Evolutionary conservation across 2,113 vertebrate species (phyloP), one percentile per base, ranked within the genome.

Genomic region (Tragelaphus scriptus): DNA sequence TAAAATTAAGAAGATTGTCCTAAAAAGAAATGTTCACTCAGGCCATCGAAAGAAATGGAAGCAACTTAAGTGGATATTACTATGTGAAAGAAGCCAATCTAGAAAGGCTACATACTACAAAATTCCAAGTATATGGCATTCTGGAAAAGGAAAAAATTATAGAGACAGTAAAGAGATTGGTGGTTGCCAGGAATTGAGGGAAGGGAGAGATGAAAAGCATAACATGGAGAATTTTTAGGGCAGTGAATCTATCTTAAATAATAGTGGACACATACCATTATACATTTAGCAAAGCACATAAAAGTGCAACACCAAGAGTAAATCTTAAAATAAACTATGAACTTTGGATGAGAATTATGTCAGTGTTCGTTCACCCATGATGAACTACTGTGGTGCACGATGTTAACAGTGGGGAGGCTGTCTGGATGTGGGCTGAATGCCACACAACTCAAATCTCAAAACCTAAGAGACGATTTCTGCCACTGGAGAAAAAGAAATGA

Each of bases 351-450:
- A 55, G 1, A 19, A 53, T 15, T 14, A 3, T 44, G 19, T 53
- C 26, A 23, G 0, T 11, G 1, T 4, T 58, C 1, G 10, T 51
- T 26, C 68, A 44, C 44, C 0, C 2, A 2, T 23, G 21, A 8
- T n/a, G 19, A 28, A 17, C 36, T 5, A 1, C 1, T 15, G 3
- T 44, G 23, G 49, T 7, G 7, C 16, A 49, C 17, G 7, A 17
- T 4, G 15, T 7, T 51, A 36, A 25, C 15, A 17, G 26, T 0
- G 10, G 26, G 15, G 4, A 12, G 3, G 44, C 4, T 85, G 17
- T 17, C 23, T 23, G 12, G 40, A 4, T 47, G 19, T 26, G 12
- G 53, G 5, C n/a, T 23, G 19, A 71, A 71, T 71, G 68, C 68
- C 68, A 71, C n/a, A 13, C n/a, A 6, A 23, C 68, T 71, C n/a